phyloP scores from a whole-genome alignment of 2,888 invertebrate genomes.

The Xestia xanthographa region DNA sequence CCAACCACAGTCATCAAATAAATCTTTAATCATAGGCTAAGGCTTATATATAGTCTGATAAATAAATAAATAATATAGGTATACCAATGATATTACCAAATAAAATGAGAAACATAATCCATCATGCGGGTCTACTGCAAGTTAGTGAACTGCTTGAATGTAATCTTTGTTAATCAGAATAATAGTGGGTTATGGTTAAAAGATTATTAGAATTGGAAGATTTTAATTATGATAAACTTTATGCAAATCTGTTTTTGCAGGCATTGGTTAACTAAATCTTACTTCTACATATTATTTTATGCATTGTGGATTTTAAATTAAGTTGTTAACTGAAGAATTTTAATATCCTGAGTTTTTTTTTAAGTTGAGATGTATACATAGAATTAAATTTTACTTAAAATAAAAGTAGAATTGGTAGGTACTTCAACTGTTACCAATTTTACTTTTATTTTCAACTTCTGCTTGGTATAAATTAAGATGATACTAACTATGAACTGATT shows the following conservation, averaged over 20 bases:
- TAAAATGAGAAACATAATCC: not conserved
- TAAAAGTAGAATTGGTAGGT: too few species aligned
- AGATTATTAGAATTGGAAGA: not conserved
- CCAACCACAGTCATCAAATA: not conserved
- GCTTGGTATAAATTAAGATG: not conserved
- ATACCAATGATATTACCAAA: not conserved
- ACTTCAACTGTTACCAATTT: too few species aligned
- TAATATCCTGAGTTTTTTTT: not conserved
- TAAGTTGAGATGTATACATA: not conserved
- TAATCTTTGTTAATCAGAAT: not conserved
- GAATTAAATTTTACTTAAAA: too few species aligned
- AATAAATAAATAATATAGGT: too few species aligned
- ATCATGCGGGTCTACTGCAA: not conserved
- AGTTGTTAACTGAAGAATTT: not conserved
- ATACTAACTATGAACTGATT: not conserved
- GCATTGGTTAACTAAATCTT: not conserved
- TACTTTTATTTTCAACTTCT: not conserved
- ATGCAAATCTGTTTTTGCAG: not conserved
- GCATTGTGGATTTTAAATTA: constrained; percentile 14
- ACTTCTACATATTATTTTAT: not conserved
- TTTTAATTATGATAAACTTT: not conserved
- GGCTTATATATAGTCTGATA: too few species aligned
- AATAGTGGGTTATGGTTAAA: not conserved
- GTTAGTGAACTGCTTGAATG: not conserved
- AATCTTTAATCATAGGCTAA: too few species aligned